Percentiles rank a stretch among this genome's conserved stretches.
These are phyloP conservation scores for Triplophysa dalaica DNA, from an alignment of 2,113 vertebrate species.

Conservation along the genomic window DNA sequence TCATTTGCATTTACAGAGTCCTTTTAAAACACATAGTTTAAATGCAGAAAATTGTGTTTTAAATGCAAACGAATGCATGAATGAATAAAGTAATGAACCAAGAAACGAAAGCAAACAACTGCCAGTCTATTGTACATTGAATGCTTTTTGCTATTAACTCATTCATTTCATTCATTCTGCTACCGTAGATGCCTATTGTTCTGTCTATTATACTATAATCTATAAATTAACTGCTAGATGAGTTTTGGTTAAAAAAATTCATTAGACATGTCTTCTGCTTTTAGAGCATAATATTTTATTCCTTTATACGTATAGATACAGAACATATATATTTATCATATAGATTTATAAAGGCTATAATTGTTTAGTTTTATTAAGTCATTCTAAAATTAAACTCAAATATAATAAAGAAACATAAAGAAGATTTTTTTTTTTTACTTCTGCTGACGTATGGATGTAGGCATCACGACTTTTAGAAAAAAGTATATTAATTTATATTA, in stretches of 20 bases:
- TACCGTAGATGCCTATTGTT: conserved; percentile 55
- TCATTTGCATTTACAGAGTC: not conserved
- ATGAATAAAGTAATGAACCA: conserved; percentile 16
- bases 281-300: not conserved
- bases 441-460: not conserved
- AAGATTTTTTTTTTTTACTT: no score
- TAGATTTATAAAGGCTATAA: no score
- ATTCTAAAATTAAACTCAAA: not conserved
- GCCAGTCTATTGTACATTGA: not conserved
- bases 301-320: no score
- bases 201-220: conserved; percentile 32
- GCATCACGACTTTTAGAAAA: no score
- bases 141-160: not conserved
- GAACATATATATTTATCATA: no score
- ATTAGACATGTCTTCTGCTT: conserved; percentile 60
- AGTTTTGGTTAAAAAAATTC: conserved; percentile 68
- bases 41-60: not conserved
- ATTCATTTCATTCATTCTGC: not conserved
- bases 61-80: not conserved
- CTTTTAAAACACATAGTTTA: no score
- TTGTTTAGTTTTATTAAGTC: not conserved
- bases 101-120: not conserved
- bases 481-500: not conserved
- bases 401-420: no score
- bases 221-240: conserved; percentile 36